These are phyloP conservation scores for Argya squamiceps DNA, from an alignment of 2,797 vertebrate species.

Conservation along the genomic window DNA sequence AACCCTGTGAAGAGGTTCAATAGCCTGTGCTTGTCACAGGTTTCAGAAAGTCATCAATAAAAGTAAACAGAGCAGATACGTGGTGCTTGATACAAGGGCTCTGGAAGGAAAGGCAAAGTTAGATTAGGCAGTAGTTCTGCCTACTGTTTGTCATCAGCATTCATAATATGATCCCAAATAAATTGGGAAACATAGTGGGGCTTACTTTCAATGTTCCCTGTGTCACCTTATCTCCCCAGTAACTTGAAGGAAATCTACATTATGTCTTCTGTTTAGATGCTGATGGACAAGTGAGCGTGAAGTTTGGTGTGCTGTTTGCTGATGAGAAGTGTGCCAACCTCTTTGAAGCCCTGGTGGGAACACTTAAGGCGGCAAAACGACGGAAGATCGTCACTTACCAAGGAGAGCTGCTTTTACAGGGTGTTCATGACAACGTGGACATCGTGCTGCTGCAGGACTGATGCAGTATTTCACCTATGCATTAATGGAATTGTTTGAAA, in stretches of 20 bases:
- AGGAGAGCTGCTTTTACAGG: slow-evolving; percentile 92
- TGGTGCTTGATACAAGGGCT: neutral
- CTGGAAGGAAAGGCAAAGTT: neutral
- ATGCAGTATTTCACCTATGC: slow-evolving; percentile 10
- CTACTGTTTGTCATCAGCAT: neutral
- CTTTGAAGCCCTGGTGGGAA: slow-evolving; percentile 96
- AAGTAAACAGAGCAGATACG: neutral
- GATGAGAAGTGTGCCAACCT: slow-evolving; percentile 96
- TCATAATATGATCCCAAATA: neutral
- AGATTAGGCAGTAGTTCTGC: neutral
- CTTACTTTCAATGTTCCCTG: neutral
- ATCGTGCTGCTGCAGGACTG: slow-evolving; percentile 84
- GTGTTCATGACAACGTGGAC: slow-evolving; percentile 92
- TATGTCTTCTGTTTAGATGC: slow-evolving; percentile 77
- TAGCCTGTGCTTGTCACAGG: neutral
- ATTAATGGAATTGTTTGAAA: slow-evolving; percentile 17
- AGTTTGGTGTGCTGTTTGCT: slow-evolving; percentile 92
- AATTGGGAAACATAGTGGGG: neutral
- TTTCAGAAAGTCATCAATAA: neutral
- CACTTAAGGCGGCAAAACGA: slow-evolving; percentile 91
- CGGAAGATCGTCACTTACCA: slow-evolving; percentile 85
- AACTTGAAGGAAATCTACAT: neutral
- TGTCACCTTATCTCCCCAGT: neutral
- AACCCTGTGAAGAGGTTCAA: neutral
- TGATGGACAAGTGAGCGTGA: slow-evolving; percentile 87